These are phyloP conservation scores for Matsumyia berberina DNA, from an alignment of 2,888 invertebrate species.

Conservation along the genomic window DNA sequence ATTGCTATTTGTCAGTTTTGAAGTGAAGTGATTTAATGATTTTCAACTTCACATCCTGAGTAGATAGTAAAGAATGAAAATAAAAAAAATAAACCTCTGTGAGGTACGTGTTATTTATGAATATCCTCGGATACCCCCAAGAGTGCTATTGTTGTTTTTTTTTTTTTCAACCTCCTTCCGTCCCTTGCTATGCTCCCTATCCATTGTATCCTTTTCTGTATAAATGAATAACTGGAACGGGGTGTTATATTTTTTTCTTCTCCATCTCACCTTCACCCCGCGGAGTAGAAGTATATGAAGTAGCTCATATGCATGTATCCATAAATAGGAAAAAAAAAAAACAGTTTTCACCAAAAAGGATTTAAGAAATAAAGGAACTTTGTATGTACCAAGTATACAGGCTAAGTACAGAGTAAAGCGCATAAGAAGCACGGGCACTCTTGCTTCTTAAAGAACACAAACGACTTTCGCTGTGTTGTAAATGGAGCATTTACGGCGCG, in stretches of 20 bases:
- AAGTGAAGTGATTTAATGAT: slow-evolving; percentile 30
- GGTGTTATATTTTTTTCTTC: neutral
- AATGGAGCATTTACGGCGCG: slow-evolving; percentile 23
- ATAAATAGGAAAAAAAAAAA: neutral
- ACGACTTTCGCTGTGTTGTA: slow-evolving; percentile 8
- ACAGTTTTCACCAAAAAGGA: slow-evolving; percentile 1
- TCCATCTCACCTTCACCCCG: neutral
- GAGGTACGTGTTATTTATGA: neutral
- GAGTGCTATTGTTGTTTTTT: neutral
- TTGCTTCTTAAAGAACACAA: neutral
- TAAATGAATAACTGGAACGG: neutral
- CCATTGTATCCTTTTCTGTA: neutral
- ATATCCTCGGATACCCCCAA: neutral
- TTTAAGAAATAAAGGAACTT: neutral
- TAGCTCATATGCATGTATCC: neutral
- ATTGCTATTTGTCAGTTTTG: neutral
- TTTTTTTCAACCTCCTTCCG: neutral
- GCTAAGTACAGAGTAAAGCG: neutral
- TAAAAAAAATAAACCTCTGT: neutral
- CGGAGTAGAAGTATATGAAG: neutral
- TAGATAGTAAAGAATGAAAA: slow-evolving; percentile 6
- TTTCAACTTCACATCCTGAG: slow-evolving; percentile 8
- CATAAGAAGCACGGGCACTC: neutral
- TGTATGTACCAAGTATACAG: slow-evolving; percentile 5
- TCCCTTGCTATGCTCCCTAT: neutral